Conservation (phyloP, 2,888 invertebrate species). For the Cheilosia urbana region DNA sequence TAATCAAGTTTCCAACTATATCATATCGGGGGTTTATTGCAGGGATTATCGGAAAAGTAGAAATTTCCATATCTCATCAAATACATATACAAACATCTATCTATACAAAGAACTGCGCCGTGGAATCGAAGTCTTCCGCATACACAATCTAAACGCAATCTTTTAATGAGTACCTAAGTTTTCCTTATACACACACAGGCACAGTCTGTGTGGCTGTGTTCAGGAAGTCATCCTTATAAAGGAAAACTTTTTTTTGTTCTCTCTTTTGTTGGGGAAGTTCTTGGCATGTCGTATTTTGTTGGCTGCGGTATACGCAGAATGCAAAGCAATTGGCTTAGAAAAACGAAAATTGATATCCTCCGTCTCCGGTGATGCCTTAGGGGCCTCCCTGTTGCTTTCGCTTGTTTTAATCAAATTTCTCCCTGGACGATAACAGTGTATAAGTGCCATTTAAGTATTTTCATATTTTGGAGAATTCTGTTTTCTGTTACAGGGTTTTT, state of each 20-base stretch:
- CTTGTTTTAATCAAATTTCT: slow-evolving; percentile 60
- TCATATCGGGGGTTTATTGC: slow-evolving; percentile 60
- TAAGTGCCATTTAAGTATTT: slow-evolving; percentile 61
- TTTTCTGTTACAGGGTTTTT: background rate
- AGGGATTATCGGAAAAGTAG: slow-evolving; percentile 64
- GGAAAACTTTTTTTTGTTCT: background rate
- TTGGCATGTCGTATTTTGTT: slow-evolving; percentile 7
- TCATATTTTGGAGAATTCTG: slow-evolving; percentile 36
- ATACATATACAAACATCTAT: background rate
- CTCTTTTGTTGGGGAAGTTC: background rate
- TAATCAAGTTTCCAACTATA: slow-evolving; percentile 65
- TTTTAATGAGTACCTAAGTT: slow-evolving; percentile 51
- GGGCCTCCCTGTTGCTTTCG: background rate
- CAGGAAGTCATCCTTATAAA: slow-evolving; percentile 29
- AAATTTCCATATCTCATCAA: slow-evolving; percentile 63
- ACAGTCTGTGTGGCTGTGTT: background rate
- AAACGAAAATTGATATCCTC: slow-evolving; percentile 55
- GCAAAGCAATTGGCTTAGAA: slow-evolving; percentile 39
- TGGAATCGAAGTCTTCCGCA: slow-evolving; percentile 21
- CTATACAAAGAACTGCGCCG: background rate
- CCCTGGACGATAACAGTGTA: slow-evolving; percentile 48
- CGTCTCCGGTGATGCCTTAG: slow-evolving; percentile 36
- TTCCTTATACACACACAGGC: slow-evolving; percentile 12
- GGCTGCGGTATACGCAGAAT: slow-evolving; percentile 17
- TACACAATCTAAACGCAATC: slow-evolving; percentile 51